Percentiles rank a stretch among this genome's conserved stretches.
phyloP scores from a whole-genome alignment of 2,888 invertebrate genomes.

The Cotesia congregata region DNA sequence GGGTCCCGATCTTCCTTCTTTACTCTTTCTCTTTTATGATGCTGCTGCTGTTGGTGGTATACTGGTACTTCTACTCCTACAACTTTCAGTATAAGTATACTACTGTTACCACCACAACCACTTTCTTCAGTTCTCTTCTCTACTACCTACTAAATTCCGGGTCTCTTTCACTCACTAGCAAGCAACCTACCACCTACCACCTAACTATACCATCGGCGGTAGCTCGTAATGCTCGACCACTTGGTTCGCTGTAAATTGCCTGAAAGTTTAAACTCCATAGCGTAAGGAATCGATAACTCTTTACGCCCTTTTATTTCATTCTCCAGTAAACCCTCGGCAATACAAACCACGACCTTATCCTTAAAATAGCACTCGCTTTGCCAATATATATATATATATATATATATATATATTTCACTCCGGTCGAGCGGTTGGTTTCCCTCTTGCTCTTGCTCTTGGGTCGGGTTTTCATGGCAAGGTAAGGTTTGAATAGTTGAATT shows the following conservation, averaged over 20 bases:
- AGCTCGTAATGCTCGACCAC: conserved; percentile 37
- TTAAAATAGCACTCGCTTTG: conserved; percentile 24
- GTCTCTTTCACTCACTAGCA: conserved; percentile 3
- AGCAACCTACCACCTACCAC: conserved; percentile 1
- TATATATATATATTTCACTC: conserved; percentile 15
- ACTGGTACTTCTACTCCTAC: conserved; percentile 6
- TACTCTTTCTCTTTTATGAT: conserved; percentile 39
- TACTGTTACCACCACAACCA: not conserved
- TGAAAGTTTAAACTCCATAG: conserved; percentile 36
- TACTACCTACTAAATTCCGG: conserved; percentile 10
- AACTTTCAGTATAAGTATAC: conserved; percentile 2
- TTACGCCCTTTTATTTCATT: conserved; percentile 31
- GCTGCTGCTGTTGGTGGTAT: not conserved
- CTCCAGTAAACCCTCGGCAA: conserved; percentile 7
- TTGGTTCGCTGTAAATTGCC: conserved; percentile 41
- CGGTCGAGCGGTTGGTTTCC: conserved; percentile 8
- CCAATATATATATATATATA: conserved; percentile 21
- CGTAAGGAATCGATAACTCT: conserved; percentile 36
- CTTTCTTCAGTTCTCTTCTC: conserved; percentile 16
- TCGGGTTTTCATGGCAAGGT: not conserved
- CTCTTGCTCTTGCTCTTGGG: conserved; percentile 10
- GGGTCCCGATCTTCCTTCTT: conserved; percentile 20
- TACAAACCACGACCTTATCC: not conserved
- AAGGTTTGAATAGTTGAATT: not conserved
- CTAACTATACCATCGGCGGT: conserved; percentile 16